Evolutionary conservation across 2,113 vertebrate genomes (phyloP).

Genomic region (Leptodactylus fuscus): DNA sequence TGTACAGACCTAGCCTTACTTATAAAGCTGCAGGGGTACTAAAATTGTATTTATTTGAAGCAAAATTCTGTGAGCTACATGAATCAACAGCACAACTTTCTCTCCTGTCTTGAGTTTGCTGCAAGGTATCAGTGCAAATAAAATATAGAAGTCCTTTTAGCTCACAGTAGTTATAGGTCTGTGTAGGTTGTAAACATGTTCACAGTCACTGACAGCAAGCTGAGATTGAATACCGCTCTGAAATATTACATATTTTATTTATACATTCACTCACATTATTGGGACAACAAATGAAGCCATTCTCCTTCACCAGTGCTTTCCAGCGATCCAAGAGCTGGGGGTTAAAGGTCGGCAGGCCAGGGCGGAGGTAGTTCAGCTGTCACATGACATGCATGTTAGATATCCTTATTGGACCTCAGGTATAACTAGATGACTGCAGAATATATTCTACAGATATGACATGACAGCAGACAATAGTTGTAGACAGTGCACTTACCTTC

Average conservation of each 20-base stretch:
- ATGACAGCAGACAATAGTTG: background rate
- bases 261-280: slow-evolving; percentile 83
- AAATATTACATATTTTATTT: background rate
- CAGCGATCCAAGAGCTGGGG: slow-evolving; percentile 88
- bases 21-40: too few relatives aligned
- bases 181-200: background rate
- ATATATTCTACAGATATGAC: slow-evolving; percentile 4
- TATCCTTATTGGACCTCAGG: background rate
- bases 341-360: slow-evolving; percentile 92
- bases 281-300: slow-evolving; percentile 93
- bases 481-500: slow-evolving; percentile 14
- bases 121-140: too few relatives aligned
- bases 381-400: slow-evolving; percentile 33
- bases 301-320: slow-evolving; percentile 96
- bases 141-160: too few relatives aligned
- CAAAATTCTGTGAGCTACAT: too few relatives aligned
- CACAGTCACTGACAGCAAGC: background rate
- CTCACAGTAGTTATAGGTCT: too few relatives aligned
- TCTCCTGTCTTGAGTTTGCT: too few relatives aligned
- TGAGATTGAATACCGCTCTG: background rate
- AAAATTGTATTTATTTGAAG: too few relatives aligned
- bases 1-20: too few relatives aligned
- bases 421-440: background rate
- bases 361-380: slow-evolving; percentile 96
- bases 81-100: too few relatives aligned